Percentiles rank a stretch among this genome's conserved stretches.
Evolutionary conservation across 2,113 vertebrate species (phyloP).

Genomic region (Hucho hucho): DNA sequence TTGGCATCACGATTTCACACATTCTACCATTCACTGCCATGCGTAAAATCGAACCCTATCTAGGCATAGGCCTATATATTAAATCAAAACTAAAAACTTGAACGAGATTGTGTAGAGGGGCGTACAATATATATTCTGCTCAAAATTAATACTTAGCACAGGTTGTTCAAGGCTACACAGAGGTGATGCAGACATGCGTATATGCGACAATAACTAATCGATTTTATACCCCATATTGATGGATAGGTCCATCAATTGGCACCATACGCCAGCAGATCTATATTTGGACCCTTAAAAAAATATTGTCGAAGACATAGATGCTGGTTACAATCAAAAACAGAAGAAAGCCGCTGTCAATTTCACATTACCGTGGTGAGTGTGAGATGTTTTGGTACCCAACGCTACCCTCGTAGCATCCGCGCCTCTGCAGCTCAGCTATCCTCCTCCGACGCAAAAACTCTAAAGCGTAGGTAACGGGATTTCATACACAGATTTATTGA

Average conservation of each 20-base stretch:
- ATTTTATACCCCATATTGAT: slow-evolving; percentile 29
- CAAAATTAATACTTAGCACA: not conserved
- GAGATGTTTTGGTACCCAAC: slow-evolving; percentile 67
- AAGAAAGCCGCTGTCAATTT: slow-evolving; percentile 7
- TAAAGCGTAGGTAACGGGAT: slow-evolving; percentile 7
- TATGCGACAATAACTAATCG: slow-evolving; percentile 67
- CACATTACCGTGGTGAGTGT: slow-evolving; percentile 71
- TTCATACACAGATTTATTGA: not conserved
- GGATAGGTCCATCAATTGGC: not conserved
- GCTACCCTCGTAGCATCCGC: slow-evolving; percentile 71
- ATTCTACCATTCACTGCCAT: slow-evolving; percentile 33
- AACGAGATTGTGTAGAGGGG: not conserved
- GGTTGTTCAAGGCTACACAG: slow-evolving; percentile 1
- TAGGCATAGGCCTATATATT: not conserved
- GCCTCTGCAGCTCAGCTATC: slow-evolving; percentile 59
- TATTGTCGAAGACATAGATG: slow-evolving; percentile 35
- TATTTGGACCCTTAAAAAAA: not conserved
- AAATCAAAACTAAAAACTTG: not conserved
- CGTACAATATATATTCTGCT: not conserved
- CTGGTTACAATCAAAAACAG: not conserved
- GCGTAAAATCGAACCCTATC: not conserved
- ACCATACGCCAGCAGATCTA: not conserved
- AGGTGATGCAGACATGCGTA: slow-evolving; percentile 7
- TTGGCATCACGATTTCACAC: slow-evolving; percentile 23
- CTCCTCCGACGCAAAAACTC: slow-evolving; percentile 25